Conservation (phyloP, 2,888 invertebrate genomes). For the Drosophila robusta region DNA sequence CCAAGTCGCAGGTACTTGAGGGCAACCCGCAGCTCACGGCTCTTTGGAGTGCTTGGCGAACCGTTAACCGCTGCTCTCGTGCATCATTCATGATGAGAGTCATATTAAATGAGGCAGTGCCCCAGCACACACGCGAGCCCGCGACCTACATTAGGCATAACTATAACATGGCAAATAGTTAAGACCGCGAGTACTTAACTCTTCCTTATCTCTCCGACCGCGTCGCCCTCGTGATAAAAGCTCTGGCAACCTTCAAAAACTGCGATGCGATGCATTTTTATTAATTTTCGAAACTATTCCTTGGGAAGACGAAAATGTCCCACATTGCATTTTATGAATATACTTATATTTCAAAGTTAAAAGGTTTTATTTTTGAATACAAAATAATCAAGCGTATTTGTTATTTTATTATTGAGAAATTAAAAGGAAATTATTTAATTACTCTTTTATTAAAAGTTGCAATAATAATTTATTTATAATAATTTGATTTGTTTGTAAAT, state of each 20-base stretch:
- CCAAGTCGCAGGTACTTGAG: constrained; percentile 29
- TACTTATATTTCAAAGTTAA: too few species aligned
- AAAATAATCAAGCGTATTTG: too few species aligned
- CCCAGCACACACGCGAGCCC: constrained; percentile 25
- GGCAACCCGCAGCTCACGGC: constrained; percentile 7
- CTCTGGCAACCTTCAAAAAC: not conserved
- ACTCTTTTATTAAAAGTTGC: too few species aligned
- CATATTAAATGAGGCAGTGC: constrained; percentile 14
- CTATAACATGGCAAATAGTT: constrained; percentile 24
- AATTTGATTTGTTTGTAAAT: too few species aligned
- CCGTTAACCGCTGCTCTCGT: constrained; percentile 52
- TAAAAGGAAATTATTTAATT: too few species aligned
- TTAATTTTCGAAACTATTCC: not conserved
- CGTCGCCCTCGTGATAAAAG: constrained; percentile 3
- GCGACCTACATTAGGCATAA: constrained; percentile 37
- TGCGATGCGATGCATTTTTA: not conserved
- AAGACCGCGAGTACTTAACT: constrained; percentile 13
- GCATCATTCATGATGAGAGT: constrained; percentile 58
- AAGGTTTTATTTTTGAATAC: too few species aligned
- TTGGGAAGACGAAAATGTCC: not conserved
- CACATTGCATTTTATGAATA: not conserved
- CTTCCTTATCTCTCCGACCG: constrained; percentile 18
- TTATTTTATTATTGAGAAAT: too few species aligned
- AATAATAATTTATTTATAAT: too few species aligned
- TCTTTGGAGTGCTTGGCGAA: constrained; percentile 46